Evolutionary conservation across 2,888 invertebrate genomes (phyloP), one percentile per base, ranked within the genome.

Genomic region (Apotomis turbidana): DNA sequence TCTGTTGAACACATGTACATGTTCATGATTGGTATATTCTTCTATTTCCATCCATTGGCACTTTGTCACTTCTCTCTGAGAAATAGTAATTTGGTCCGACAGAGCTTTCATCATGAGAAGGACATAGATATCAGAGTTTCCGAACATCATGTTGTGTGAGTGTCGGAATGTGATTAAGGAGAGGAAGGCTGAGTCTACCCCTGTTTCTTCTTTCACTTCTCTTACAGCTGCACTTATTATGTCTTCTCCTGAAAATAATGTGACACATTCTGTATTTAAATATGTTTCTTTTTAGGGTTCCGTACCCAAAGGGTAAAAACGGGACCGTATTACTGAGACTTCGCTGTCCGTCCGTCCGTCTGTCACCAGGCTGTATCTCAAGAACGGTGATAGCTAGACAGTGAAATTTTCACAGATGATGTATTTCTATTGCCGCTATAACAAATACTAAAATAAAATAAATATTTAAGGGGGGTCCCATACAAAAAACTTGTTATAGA

Each of bases 201-300:
- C 97, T 0, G 99, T 99, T 91, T 99, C 99, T 91, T 99, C 99
- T 63, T 94, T 92, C 0, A 98, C 97, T 91, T 99, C 99, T 78
- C 99, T 94, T 68, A 95, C 94, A 0, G 96, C 97, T 3, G 98
- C 97, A 75, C 95, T 95, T 44, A 95, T 90, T 54, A 99, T 93
- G 83, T 97, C 95, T 94, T 99, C 98, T 68, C 96, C 97, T 97
- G 84, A 62, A 54, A 64, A 59, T 6, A 52, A 52, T 64, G 2
- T 27, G 27, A 27, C 27, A 27, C 2, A 27, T 27, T 27, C 27
- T 27, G 27, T 2, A 27, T 27, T 2, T 27, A 27, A 2, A 27
- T 27, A 27, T 27, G 27, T 27, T 15, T 15, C 15, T 15, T 15
- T 15, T n/a, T n/a, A n/a, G n/a, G n/a, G n/a, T n/a, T n/a, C n/a